Base-by-base conservation (phyloP, 1,140 invertebrate species). In the Goniozus legneri region DNA sequence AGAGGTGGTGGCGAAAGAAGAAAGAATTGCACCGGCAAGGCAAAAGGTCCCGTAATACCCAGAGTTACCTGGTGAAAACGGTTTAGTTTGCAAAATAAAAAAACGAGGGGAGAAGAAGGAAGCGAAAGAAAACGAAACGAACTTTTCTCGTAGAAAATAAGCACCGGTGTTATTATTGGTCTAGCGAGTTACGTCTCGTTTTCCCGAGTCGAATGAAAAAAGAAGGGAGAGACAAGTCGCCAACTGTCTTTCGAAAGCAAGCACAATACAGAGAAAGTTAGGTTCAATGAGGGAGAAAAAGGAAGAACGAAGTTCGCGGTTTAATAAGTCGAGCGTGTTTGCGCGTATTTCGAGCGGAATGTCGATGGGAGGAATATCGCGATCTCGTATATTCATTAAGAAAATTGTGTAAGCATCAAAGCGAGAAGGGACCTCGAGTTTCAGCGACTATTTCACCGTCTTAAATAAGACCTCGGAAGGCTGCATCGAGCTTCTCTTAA, bases 251-350 rank as follows among this genome's bases (percentile, higher is more conserved):
- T n/a, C 24, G 24, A 27, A 10, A 27, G 38, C 46, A 45, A 32
- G 51, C 45, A 50, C 31, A 24, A 19, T 33, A 56, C 41, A 41
- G n/a, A n/a, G n/a, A n/a, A n/a, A n/a, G 22, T 38, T 16, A 44
- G 47, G 49, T 61, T 58, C 52, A 57, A 62, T 57, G 62, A 62
- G 50, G 51, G 53, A 52, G 39, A 38, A 44, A 50, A 65, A 60
- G 52, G n/a, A n/a, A n/a, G n/a, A n/a, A n/a, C n/a, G n/a, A n/a
- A n/a, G n/a, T n/a, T 62, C 52, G 48, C 46, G 51, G 62, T 65
- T 65, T 65, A 65, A 65, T 64, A 65, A 65, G 64, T 45, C 61
- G 51, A 41, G 56, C 54, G 50, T 58, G 56, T 30, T 50, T 50
- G 43, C 56, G 54, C 44, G 50, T 50, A 52, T n/a, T n/a, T n/a